Conservation (phyloP, 2,888 invertebrate species). For the Nomada fabriciana region DNA sequence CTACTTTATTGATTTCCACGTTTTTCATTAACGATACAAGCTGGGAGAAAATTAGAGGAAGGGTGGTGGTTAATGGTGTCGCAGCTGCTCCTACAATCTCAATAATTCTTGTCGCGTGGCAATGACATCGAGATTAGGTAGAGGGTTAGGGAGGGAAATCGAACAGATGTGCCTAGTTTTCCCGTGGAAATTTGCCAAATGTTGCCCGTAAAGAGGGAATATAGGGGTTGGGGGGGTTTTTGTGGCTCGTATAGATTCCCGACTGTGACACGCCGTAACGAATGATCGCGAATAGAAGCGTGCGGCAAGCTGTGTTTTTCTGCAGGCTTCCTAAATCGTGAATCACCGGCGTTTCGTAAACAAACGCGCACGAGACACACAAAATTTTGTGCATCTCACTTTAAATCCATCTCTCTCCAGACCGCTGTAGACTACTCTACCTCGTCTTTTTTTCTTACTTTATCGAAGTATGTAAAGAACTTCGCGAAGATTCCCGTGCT, state of each 20-base stretch:
- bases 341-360: conserved; percentile 40
- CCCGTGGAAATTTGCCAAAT: conserved; percentile 69
- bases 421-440: not conserved
- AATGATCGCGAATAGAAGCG: conserved; percentile 41
- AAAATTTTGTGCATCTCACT: conserved; percentile 31
- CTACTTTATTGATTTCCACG: conserved; percentile 2
- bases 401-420: not conserved
- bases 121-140: conserved; percentile 7
- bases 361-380: conserved; percentile 17
- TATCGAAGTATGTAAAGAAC: not conserved
- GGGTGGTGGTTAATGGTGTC: conserved; percentile 1
- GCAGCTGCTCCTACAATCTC: conserved; percentile 26
- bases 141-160: conserved; percentile 28
- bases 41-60: conserved; percentile 14
- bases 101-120: conserved; percentile 62
- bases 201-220: conserved; percentile 28
- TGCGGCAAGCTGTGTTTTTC: conserved; percentile 29
- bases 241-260: not conserved
- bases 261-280: conserved; percentile 45
- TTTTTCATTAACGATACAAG: conserved; percentile 7
- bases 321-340: conserved; percentile 36
- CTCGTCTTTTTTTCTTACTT: not conserved
- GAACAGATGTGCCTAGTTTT: conserved; percentile 62
- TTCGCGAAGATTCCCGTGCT: conserved; percentile 27
- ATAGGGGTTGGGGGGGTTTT: not conserved